Conservation (phyloP, 2,113 vertebrate species). For the Balaeniceps rex region DNA sequence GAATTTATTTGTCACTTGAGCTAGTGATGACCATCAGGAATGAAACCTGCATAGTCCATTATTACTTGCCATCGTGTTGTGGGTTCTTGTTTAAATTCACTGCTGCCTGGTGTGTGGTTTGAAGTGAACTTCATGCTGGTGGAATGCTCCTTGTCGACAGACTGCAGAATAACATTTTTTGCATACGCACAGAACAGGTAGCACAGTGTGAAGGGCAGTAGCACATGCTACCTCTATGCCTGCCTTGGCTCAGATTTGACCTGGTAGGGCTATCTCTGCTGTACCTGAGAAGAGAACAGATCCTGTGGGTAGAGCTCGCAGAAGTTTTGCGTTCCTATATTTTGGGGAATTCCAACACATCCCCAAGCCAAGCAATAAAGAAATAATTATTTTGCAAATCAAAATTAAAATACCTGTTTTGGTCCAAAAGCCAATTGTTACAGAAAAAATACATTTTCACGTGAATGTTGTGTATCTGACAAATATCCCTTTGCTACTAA, state of each 20-base stretch:
- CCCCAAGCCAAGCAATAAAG: neutral
- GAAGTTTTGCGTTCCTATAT: neutral
- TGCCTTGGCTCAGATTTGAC: neutral
- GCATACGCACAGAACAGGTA: neutral
- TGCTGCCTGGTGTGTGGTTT: neutral
- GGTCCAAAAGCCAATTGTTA: neutral
- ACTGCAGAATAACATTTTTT: neutral
- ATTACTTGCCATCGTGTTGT: neutral
- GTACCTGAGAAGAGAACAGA: neutral
- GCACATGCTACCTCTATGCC: neutral
- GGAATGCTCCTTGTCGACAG: neutral
- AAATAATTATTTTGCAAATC: neutral
- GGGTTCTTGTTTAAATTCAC: neutral
- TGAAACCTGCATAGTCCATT: constrained; percentile 40
- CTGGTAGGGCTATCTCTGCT: neutral
- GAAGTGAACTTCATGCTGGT: neutral
- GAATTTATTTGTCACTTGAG: constrained; percentile 66
- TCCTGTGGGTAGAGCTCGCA: neutral
- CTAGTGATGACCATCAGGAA: constrained; percentile 26
- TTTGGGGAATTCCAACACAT: neutral
- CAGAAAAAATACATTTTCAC: neutral
- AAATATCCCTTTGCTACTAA: neutral
- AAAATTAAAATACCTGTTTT: neutral
- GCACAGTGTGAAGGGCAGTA: neutral
- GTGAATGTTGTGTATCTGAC: neutral